A percentile compares a stretch with the other conserved stretches of the same genome.
phyloP scores from a whole-genome alignment of 1,140 invertebrate genomes.

The Zophobas morio region DNA sequence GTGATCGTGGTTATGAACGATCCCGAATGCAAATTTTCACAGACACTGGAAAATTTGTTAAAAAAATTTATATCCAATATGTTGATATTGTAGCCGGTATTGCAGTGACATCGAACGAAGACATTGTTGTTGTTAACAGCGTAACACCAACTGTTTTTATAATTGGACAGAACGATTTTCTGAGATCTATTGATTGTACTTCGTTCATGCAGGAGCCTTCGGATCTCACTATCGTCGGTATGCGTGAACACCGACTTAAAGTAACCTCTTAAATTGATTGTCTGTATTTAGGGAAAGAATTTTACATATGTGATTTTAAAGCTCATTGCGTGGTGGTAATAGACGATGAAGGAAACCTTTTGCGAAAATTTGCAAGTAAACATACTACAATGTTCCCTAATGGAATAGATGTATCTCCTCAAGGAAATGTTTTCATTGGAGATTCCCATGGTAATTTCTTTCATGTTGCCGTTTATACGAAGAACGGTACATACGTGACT shows the following conservation, averaged over 20 bases:
- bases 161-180: constrained; percentile 9
- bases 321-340: constrained; percentile 18
- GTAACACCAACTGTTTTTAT: constrained; percentile 41
- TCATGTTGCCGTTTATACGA: constrained; percentile 16
- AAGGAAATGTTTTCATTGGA: constrained; percentile 7
- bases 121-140: constrained; percentile 35
- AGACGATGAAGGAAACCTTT: constrained; percentile 8
- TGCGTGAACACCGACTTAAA: background rate
- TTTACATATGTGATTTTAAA: constrained; percentile 39
- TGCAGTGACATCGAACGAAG: constrained; percentile 3
- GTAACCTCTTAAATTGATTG: background rate
- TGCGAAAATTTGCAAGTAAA: constrained; percentile 15
- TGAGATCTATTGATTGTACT: constrained; percentile 23
- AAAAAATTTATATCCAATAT: constrained; percentile 29
- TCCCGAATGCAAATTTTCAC: constrained; percentile 33
- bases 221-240: constrained; percentile 20
- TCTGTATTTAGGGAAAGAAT: constrained; percentile 5
- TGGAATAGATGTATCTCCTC: constrained; percentile 15
- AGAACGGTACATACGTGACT: background rate
- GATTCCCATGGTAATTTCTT: constrained; percentile 43
- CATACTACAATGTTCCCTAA: constrained; percentile 22
- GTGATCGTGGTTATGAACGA: constrained; percentile 38
- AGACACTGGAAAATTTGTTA: constrained; percentile 6
- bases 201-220: constrained; percentile 24
- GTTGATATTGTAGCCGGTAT: constrained; percentile 42